These are phyloP conservation scores for Drosophila tanythrix DNA, from an alignment of 2,888 invertebrate species.

Conservation along the genomic window DNA sequence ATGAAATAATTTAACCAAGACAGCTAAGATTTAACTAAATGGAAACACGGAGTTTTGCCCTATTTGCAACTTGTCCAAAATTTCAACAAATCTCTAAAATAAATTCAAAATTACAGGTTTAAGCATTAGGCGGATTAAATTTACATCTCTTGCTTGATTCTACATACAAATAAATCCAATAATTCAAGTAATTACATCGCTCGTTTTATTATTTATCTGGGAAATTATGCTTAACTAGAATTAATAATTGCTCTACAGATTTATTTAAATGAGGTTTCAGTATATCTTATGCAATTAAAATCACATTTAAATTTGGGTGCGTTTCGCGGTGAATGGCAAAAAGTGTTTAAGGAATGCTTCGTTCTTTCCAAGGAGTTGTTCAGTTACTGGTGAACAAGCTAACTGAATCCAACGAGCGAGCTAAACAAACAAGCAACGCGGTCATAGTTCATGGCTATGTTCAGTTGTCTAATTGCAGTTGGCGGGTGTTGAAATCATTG, in stretches of 20 bases:
- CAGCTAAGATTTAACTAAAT: conserved; percentile 22
- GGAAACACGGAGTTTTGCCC: conserved; percentile 33
- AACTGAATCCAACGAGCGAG: background rate
- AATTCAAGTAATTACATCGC: conserved; percentile 1
- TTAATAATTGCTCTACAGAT: background rate
- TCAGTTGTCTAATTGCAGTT: background rate
- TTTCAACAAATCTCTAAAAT: conserved; percentile 21
- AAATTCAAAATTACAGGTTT: conserved; percentile 55
- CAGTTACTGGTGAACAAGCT: background rate
- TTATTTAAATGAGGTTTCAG: background rate
- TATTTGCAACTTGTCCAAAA: conserved; percentile 41
- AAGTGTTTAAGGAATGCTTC: background rate
- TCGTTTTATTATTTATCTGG: background rate
- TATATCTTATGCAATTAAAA: background rate
- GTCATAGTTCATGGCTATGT: background rate
- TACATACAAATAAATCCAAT: conserved; percentile 32
- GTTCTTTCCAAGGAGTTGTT: background rate
- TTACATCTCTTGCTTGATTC: conserved; percentile 44
- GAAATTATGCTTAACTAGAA: background rate
- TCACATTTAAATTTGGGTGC: background rate
- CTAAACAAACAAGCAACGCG: background rate
- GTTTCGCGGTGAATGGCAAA: conserved; percentile 39
- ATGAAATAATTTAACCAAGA: conserved; percentile 14
- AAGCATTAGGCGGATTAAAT: conserved; percentile 33
- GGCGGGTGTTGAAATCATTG: background rate